Conservation (phyloP, 2,888 invertebrate species). For the Camptogramma bilineatum region DNA sequence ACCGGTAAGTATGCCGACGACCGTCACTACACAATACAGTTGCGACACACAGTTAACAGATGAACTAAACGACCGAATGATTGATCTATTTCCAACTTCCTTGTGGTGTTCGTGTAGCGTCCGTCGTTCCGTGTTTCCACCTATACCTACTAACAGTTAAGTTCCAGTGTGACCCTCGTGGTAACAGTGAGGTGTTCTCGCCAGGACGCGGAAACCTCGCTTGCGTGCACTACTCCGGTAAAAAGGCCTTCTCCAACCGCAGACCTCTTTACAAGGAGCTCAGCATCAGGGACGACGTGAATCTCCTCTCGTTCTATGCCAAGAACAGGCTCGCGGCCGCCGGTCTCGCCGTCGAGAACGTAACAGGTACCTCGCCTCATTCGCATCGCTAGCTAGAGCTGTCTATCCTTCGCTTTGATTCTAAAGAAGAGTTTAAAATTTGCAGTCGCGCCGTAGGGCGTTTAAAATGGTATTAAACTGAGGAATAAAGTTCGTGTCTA, state of each 20-base stretch:
- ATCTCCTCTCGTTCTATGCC: constrained; percentile 94
- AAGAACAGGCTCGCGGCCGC: constrained; percentile 90
- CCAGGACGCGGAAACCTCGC: constrained; percentile 93
- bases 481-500: constrained; percentile 80
- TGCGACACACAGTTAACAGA: constrained; percentile 48
- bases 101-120: constrained; percentile 42
- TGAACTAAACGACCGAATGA: constrained; percentile 46
- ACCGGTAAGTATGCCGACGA: constrained; percentile 83
- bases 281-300: constrained; percentile 93
- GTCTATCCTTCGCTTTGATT: constrained; percentile 73
- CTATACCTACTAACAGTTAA: constrained; percentile 66
- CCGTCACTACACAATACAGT: constrained; percentile 43
- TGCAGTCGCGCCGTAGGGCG: constrained; percentile 58
- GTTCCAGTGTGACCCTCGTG: constrained; percentile 72
- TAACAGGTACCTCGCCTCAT: constrained; percentile 78
- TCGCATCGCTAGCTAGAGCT: constrained; percentile 76
- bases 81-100: constrained; percentile 42
- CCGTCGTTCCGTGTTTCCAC: constrained; percentile 51
- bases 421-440: constrained; percentile 66
- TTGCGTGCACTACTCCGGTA: constrained; percentile 93
- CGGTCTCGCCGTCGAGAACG: constrained; percentile 77
- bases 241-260: constrained; percentile 91
- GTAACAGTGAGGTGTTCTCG: constrained; percentile 78
- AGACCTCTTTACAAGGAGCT: constrained; percentile 90
- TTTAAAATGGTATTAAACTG: constrained; percentile 62